Conservation (phyloP, 2,888 invertebrate genomes). For the Plemyria rubiginata region DNA sequence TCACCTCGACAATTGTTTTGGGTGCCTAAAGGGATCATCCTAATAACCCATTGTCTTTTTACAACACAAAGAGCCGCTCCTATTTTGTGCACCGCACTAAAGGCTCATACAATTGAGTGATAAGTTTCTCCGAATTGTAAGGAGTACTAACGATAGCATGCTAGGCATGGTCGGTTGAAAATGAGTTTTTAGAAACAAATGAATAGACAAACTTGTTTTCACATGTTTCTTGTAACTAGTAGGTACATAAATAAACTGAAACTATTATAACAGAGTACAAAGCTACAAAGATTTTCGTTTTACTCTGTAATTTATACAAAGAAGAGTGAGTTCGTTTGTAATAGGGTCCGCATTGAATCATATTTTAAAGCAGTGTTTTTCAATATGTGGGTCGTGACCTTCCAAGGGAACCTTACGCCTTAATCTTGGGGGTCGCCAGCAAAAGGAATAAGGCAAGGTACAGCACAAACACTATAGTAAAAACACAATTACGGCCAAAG, state of each 20-base stretch:
- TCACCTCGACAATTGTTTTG: constrained; percentile 42
- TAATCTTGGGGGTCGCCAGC: too few species aligned
- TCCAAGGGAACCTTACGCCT: too few species aligned
- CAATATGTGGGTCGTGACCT: too few species aligned
- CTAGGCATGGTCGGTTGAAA: constrained; percentile 7
- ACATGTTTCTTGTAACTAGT: constrained; percentile 17
- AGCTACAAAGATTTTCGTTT: too few species aligned
- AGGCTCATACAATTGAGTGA: constrained; percentile 28
- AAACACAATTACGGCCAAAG: too few species aligned
- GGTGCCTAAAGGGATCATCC: constrained; percentile 59
- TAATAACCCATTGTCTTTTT: constrained; percentile 61
- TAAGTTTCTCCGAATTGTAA: constrained; percentile 36
- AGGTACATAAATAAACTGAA: neutral
- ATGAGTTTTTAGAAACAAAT: constrained; percentile 4
- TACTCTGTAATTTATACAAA: too few species aligned
- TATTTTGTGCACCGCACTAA: constrained; percentile 31
- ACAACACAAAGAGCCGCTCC: constrained; percentile 52
- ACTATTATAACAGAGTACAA: too few species aligned
- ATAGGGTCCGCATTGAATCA: too few species aligned
- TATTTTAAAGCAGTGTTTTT: neutral
- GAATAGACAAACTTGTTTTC: constrained; percentile 7
- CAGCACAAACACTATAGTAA: too few species aligned
- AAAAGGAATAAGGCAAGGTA: too few species aligned
- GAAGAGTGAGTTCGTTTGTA: too few species aligned
- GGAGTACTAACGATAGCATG: neutral